phyloP scores from a whole-genome alignment of 2,888 invertebrate genomes.

The Agonum fuliginosum region DNA sequence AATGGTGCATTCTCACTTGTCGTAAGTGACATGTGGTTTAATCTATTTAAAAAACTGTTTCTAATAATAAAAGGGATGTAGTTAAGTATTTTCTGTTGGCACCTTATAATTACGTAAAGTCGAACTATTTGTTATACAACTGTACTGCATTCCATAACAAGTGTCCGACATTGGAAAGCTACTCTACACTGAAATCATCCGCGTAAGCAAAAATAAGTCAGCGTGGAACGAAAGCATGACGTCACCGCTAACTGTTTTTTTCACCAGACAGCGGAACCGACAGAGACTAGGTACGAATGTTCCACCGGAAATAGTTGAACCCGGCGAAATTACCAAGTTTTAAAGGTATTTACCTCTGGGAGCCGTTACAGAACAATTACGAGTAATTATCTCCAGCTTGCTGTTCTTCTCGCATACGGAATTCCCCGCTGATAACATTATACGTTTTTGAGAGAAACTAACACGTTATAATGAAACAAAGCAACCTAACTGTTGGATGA shows the following conservation, averaged over 20 bases:
- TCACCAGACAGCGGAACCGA: slow-evolving; percentile 45
- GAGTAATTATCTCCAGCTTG: slow-evolving; percentile 36
- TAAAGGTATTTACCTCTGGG: slow-evolving; percentile 52
- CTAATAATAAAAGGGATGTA: no score
- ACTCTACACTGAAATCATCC: not conserved
- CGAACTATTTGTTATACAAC: not conserved
- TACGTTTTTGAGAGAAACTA: slow-evolving; percentile 37
- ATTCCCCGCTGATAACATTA: slow-evolving; percentile 41
- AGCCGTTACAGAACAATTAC: slow-evolving; percentile 54
- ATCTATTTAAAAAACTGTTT: no score
- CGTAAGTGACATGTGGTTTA: no score
- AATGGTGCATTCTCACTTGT: no score
- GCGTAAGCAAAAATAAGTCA: slow-evolving; percentile 1
- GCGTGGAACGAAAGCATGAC: not conserved
- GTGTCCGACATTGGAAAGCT: not conserved
- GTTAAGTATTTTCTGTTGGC: no score
- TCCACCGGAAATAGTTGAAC: slow-evolving; percentile 49
- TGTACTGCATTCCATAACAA: not conserved
- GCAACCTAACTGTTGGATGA: slow-evolving; percentile 32
- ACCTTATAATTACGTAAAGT: not conserved
- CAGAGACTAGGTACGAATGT: no score
- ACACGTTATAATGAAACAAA: slow-evolving; percentile 51
- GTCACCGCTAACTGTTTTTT: slow-evolving; percentile 27
- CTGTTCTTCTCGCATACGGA: slow-evolving; percentile 13
- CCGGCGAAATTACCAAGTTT: slow-evolving; percentile 53